A percentile compares a stretch with the other conserved stretches of the same genome.
Evolutionary conservation across 2,797 vertebrate species (phyloP).

Genomic region (Siniperca undulata): DNA sequence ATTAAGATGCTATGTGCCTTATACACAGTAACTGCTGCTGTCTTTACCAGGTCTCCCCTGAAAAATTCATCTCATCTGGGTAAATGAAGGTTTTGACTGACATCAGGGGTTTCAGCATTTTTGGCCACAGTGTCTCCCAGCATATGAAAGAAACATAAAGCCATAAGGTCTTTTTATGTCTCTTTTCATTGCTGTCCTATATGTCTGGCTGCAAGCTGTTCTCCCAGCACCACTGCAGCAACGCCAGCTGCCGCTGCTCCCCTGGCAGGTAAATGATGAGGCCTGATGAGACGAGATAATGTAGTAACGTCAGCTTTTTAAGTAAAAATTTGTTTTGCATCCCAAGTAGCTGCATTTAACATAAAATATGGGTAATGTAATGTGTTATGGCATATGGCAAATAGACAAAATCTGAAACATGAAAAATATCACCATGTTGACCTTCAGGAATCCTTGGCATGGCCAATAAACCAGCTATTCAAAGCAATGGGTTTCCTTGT

Average conservation of each 20-base stretch:
- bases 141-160: constrained; percentile 71
- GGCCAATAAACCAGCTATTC: background rate
- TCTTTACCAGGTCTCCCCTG: background rate
- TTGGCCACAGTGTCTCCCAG: constrained; percentile 25
- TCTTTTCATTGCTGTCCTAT: constrained; percentile 70
- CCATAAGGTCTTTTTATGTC: constrained; percentile 71
- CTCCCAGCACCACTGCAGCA: constrained; percentile 50
- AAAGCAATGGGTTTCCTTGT: constrained; percentile 1
- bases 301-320: constrained; percentile 55
- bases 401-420: constrained; percentile 39
- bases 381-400: constrained; percentile 58
- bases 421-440: constrained; percentile 35
- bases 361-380: constrained; percentile 55
- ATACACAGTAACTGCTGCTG: background rate
- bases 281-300: constrained; percentile 67
- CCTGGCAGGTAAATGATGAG: constrained; percentile 73
- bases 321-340: constrained; percentile 67
- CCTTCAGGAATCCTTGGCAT: constrained; percentile 59
- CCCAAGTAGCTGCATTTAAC: constrained; percentile 49
- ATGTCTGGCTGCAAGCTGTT: constrained; percentile 77
- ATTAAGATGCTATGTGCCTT: background rate
- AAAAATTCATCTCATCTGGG: constrained; percentile 9
- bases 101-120: constrained; percentile 54
- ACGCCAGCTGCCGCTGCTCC: constrained; percentile 72
- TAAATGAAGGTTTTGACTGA: constrained; percentile 32